Percentiles rank a stretch among this genome's conserved stretches.
Evolutionary conservation across 1,140 invertebrate species (phyloP).

Genomic region (Apis cerana): DNA sequence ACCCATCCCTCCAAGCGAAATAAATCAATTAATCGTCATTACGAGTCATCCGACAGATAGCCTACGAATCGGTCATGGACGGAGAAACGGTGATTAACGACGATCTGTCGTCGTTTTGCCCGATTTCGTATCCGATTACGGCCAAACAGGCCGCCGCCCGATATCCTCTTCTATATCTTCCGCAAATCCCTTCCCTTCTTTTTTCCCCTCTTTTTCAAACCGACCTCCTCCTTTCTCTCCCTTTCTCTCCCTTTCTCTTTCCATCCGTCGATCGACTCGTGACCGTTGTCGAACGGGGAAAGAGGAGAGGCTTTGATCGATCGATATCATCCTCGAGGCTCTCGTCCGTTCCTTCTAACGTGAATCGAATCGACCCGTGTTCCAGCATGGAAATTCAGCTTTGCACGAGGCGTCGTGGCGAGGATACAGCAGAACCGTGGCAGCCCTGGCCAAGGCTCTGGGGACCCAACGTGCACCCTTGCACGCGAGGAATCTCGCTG

Average conservation of each 20-base stretch:
- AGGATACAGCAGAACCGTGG: conserved; percentile 93
- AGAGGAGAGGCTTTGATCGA: conserved; percentile 20
- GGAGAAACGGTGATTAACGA: conserved; percentile 32
- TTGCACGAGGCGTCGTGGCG: conserved; percentile 97
- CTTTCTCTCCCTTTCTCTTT: background rate
- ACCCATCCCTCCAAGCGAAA: background rate
- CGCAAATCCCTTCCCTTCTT: background rate
- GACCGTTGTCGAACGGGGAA: background rate
- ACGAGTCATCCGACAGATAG: background rate
- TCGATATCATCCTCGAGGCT: conserved; percentile 20
- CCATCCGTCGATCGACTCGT: background rate
- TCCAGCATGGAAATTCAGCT: conserved; percentile 95
- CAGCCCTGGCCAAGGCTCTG: conserved; percentile 85
- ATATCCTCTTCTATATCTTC: background rate
- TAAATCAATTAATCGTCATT: conserved; percentile 39
- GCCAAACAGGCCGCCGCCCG: background rate
- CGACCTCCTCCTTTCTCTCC: background rate
- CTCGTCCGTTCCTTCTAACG: background rate
- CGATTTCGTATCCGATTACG: conserved; percentile 34
- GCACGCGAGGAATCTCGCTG: conserved; percentile 90
- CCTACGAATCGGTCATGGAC: background rate
- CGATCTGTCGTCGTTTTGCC: conserved; percentile 27
- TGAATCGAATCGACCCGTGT: conserved; percentile 55
- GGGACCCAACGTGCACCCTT: conserved; percentile 87
- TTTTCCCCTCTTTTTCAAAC: background rate